A percentile compares a stretch with the other conserved stretches of the same genome.
These are phyloP conservation scores for Acipenser transmontanus DNA, from an alignment of 2,797 vertebrate genomes.

Conservation along the genomic window DNA sequence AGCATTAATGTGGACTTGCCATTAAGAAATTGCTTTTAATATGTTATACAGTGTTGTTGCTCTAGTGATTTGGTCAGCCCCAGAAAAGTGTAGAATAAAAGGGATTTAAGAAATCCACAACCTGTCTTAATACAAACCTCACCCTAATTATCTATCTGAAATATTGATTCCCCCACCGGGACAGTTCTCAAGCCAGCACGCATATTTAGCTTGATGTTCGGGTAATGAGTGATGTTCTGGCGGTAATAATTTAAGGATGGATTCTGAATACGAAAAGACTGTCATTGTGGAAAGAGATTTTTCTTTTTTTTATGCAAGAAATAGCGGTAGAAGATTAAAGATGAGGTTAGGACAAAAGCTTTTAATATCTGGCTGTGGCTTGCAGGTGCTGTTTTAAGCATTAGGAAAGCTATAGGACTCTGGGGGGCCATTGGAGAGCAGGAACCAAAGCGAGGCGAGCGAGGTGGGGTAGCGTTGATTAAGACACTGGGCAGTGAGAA, in stretches of 20 bases:
- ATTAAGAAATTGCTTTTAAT: no score
- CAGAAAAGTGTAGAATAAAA: no score
- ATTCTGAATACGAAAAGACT: constrained; percentile 26
- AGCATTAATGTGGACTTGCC: no score
- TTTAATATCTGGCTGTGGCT: constrained; percentile 57
- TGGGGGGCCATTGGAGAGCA: constrained; percentile 41
- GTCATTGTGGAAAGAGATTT: constrained; percentile 58
- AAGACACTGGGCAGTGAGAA: no score
- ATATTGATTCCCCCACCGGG: constrained; percentile 32
- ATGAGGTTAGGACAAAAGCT: constrained; percentile 46
- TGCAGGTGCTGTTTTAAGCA: constrained; percentile 50
- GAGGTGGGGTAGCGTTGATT: neutral
- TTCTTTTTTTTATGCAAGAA: constrained; percentile 36
- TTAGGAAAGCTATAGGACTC: constrained; percentile 50
- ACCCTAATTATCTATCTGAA: constrained; percentile 45
- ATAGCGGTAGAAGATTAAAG: constrained; percentile 63
- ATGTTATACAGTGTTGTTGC: no score
- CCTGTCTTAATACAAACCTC: constrained; percentile 14
- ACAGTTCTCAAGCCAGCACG: neutral
- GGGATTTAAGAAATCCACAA: no score
- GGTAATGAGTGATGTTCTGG: constrained; percentile 47
- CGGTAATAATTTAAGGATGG: constrained; percentile 58
- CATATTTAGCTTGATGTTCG: constrained; percentile 35
- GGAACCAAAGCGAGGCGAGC: constrained; percentile 12
- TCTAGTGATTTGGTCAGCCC: no score